Evolutionary conservation across 1,140 invertebrate species (phyloP).

Genomic region (Drosophila orena): DNA sequence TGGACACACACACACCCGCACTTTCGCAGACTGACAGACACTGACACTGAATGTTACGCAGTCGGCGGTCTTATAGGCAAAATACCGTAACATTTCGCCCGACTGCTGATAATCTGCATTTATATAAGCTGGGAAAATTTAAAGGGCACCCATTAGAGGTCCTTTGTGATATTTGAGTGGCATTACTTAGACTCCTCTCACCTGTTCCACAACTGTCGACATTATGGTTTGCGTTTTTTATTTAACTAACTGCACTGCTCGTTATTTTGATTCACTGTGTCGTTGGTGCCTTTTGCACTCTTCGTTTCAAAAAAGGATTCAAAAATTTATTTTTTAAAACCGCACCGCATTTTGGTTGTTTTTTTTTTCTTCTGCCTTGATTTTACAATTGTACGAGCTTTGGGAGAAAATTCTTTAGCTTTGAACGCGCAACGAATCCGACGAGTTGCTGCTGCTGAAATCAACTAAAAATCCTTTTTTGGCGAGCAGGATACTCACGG

Average conservation of each 20-base stretch:
- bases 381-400: constrained; percentile 45
- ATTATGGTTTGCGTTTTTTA: constrained; percentile 64
- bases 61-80: constrained; percentile 60
- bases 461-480: constrained; percentile 74
- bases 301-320: constrained; percentile 23
- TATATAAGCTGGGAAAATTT: constrained; percentile 26
- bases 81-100: constrained; percentile 64
- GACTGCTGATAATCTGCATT: constrained; percentile 55
- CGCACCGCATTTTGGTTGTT: constrained; percentile 46
- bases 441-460: constrained; percentile 74
- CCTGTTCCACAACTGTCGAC: constrained; percentile 79
- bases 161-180: constrained; percentile 24
- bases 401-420: constrained; percentile 31
- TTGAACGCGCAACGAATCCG: constrained; percentile 46
- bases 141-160: neutral
- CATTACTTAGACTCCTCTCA: constrained; percentile 41
- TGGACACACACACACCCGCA: constrained; percentile 29
- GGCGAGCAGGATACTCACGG: constrained; percentile 61
- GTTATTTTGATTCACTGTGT: constrained; percentile 23
- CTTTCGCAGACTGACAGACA: constrained; percentile 43
- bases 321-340: constrained; percentile 26
- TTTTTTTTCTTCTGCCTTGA: constrained; percentile 22
- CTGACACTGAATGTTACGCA: constrained; percentile 80
- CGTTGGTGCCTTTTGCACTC: constrained; percentile 12
- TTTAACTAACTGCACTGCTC: constrained; percentile 35